A percentile compares a stretch with the other conserved stretches of the same genome.
phyloP scores from a whole-genome alignment of 2,888 invertebrate genomes.

The Cephus spinipes region DNA sequence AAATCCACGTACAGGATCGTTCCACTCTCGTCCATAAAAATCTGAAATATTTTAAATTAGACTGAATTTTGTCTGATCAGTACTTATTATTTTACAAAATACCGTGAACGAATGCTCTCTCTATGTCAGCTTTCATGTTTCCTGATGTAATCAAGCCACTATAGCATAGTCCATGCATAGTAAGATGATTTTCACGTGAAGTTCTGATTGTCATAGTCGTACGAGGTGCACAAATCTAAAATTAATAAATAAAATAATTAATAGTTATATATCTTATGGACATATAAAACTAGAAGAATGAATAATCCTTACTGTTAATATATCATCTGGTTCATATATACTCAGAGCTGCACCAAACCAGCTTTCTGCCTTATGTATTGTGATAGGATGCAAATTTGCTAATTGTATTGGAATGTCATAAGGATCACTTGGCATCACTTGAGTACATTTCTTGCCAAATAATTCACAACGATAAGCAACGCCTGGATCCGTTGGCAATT shows the following conservation, averaged over 20 bases:
- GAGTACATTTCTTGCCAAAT: constrained; percentile 17
- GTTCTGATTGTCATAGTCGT: constrained; percentile 36
- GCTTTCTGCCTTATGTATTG: constrained; percentile 61
- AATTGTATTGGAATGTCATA: constrained; percentile 28
- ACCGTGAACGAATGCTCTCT: constrained; percentile 32
- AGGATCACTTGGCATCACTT: constrained; percentile 28
- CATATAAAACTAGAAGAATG: constrained; percentile 4
- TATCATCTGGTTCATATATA: constrained; percentile 62
- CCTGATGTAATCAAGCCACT: constrained; percentile 26
- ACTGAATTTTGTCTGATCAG: neutral
- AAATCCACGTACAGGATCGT: constrained; percentile 49
- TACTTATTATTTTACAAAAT: neutral
- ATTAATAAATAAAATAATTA: too few species aligned
- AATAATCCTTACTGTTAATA: constrained; percentile 41
- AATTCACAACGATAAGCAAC: constrained; percentile 68
- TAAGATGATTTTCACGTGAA: too few species aligned
- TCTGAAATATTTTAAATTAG: constrained; percentile 29
- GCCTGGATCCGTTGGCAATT: constrained; percentile 68
- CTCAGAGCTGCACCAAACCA: constrained; percentile 70
- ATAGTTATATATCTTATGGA: too few species aligned
- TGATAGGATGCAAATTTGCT: constrained; percentile 17
- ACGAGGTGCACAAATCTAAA: constrained; percentile 49
- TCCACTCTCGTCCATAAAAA: constrained; percentile 37
- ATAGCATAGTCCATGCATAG: constrained; percentile 54
- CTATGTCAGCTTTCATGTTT: constrained; percentile 26